Conservation (phyloP, 2,797 vertebrate species). For the Rhincodon typus region DNA sequence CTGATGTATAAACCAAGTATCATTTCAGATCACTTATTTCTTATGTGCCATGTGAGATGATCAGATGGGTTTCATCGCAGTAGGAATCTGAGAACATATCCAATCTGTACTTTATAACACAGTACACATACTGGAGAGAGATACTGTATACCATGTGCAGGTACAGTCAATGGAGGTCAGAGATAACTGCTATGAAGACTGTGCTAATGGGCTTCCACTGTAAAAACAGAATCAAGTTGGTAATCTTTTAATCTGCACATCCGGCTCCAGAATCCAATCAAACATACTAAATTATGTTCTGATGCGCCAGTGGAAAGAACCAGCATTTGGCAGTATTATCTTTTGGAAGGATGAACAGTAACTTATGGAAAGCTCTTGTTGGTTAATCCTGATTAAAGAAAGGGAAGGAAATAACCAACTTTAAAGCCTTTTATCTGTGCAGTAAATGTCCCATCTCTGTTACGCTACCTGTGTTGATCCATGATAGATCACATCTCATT, state of each 20-base stretch:
- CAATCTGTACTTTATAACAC: neutral
- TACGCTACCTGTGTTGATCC: neutral
- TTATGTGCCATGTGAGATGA: neutral
- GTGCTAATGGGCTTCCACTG: neutral
- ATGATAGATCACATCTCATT: neutral
- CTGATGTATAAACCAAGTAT: constrained; percentile 3
- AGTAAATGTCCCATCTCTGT: neutral
- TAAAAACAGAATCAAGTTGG: neutral
- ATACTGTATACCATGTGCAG: neutral
- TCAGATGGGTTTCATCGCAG: neutral
- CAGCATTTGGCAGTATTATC: neutral
- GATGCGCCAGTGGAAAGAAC: neutral
- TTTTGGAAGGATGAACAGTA: constrained; percentile 17
- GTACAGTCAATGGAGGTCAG: neutral
- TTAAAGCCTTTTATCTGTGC: constrained; percentile 1
- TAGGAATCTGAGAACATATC: neutral
- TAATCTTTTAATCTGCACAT: constrained; percentile 2
- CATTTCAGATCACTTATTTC: neutral
- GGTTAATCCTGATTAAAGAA: constrained; percentile 33
- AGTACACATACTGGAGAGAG: no score
- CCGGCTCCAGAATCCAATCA: constrained; percentile 32
- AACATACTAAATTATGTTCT: neutral
- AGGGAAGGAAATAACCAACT: neutral
- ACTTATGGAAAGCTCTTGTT: constrained; percentile 22
- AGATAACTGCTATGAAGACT: neutral